Conservation (phyloP, 2,113 vertebrate genomes). For the Rhadina sibilatrix region DNA sequence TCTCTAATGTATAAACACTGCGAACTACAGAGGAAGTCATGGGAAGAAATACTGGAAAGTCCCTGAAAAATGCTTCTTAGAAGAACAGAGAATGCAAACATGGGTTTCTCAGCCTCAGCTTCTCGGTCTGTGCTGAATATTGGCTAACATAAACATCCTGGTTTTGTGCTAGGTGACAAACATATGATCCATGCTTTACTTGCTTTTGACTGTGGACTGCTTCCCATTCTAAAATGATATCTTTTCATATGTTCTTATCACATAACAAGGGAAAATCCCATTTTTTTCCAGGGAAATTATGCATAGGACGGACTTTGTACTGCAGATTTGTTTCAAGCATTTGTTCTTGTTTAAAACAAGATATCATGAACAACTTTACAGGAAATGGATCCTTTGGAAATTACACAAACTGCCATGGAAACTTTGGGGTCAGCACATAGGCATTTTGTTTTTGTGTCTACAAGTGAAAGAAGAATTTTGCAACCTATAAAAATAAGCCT, state of each 20-base stretch:
- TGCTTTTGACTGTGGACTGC: not conserved
- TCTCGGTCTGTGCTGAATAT: not conserved
- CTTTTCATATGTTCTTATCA: not conserved
- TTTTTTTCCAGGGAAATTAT: not conserved
- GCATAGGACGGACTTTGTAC: fast-evolving
- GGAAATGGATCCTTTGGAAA: not conserved
- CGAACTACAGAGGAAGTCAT: not conserved
- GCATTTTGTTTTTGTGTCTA: not conserved
- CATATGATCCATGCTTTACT: not conserved
- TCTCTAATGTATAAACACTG: not conserved
- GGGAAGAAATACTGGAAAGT: constrained; percentile 38
- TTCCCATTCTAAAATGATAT: not conserved
- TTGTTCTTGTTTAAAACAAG: not conserved
- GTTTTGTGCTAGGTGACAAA: not conserved
- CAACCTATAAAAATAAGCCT: not conserved
- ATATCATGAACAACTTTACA: not conserved
- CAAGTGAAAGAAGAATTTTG: not conserved
- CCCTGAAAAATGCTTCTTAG: not conserved
- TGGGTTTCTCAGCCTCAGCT: not conserved
- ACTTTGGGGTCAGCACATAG: not conserved
- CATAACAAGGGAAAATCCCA: not conserved
- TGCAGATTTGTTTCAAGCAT: not conserved
- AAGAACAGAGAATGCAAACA: not conserved
- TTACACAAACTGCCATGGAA: not conserved
- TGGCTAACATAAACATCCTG: not conserved